Base-by-base conservation (phyloP, 2,113 vertebrate genomes). In the Odobenus rosmarus region DNA sequence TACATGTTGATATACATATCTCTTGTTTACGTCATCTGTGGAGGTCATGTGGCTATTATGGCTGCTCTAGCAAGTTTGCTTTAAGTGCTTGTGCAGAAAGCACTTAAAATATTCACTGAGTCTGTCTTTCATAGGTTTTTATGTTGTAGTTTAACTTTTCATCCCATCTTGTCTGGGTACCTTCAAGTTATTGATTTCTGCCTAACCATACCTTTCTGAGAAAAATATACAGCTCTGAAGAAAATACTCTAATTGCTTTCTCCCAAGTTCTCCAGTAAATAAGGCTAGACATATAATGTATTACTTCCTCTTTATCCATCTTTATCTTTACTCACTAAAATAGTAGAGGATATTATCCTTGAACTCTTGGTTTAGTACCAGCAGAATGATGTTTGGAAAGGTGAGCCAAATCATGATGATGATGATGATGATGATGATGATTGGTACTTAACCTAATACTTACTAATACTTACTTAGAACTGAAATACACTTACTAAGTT, bases 151-250 rank as follows among this genome's bases (percentile, higher is more conserved):
- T 87, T 74, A 24, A 64, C 0, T 49, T n/a, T 31, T 42, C 28
- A n/a, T 39, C 33, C 39, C n/a, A 7, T 93, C 53, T 82, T 71
- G 1, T n/a, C 39, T 86, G 82, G 2, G 4, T 55, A 9, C 69
- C 90, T 61, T 51, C 51, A 55, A 49, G 7, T 49, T 89, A 85
- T 36, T 89, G 39, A 55, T 87, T 96, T 92, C 82, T 96, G 11
- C 49, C 92, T 80, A 36, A 59, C 31, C 13, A 36, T 4, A 84
- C 49, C 24, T 96, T 51, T 88, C 69, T 69, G 13, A 53, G 62
- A 42, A 93, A 87, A 71, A 67, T 49, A 16, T 49, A 64, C 2
- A 81, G 11, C 62, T 81, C 2, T 64, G 81, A 80, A 69, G 61
- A 92, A 88, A 85, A 57, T 81, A 57, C 55, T 83, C 8, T 5